These are phyloP conservation scores for Amphimedon queenslandica DNA, from an alignment of 37 sponge, comb jelly and placozoan genomes.

Conservation along the genomic window DNA sequence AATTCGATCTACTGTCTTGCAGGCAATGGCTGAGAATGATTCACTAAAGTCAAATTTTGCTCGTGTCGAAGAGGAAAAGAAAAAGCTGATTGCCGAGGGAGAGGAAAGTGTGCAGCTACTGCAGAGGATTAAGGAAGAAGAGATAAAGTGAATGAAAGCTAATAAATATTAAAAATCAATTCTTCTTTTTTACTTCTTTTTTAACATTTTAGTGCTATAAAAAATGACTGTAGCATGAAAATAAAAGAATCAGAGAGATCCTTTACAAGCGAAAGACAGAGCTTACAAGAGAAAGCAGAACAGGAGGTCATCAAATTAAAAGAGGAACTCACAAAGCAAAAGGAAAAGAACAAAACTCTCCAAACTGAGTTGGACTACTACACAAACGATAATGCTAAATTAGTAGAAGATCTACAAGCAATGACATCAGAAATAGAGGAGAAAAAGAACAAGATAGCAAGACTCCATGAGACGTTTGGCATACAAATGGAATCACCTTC, in stretches of 20 bases:
- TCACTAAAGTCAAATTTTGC: neutral
- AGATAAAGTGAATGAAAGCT: slow-evolving; percentile 44
- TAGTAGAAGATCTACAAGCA: slow-evolving; percentile 4
- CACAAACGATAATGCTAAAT: slow-evolving; percentile 5
- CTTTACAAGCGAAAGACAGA: slow-evolving; percentile 8
- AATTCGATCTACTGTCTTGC: neutral
- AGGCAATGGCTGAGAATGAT: neutral
- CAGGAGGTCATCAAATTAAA: slow-evolving; percentile 5
- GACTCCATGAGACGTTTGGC: slow-evolving; percentile 6
- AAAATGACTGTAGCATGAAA: neutral
- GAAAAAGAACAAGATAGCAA: slow-evolving; percentile 15
- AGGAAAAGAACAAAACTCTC: slow-evolving; percentile 23
- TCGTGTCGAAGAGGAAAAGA: slow-evolving; percentile 41
- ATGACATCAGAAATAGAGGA: neutral
- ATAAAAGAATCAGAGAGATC: slow-evolving; percentile 23
- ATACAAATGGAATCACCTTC: neutral
- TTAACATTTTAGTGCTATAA: too few species aligned
- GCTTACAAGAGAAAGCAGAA: slow-evolving; percentile 25
- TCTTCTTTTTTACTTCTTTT: too few species aligned
- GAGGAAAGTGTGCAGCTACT: slow-evolving; percentile 36
- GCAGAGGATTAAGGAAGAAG: slow-evolving; percentile 11
- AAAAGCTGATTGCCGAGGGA: slow-evolving; percentile 30
- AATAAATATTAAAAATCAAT: too few species aligned
- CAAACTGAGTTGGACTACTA: neutral
- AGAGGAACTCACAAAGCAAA: neutral